Conservation (phyloP, 2,113 vertebrate species). For the Epinephelus cyanopodus region DNA sequence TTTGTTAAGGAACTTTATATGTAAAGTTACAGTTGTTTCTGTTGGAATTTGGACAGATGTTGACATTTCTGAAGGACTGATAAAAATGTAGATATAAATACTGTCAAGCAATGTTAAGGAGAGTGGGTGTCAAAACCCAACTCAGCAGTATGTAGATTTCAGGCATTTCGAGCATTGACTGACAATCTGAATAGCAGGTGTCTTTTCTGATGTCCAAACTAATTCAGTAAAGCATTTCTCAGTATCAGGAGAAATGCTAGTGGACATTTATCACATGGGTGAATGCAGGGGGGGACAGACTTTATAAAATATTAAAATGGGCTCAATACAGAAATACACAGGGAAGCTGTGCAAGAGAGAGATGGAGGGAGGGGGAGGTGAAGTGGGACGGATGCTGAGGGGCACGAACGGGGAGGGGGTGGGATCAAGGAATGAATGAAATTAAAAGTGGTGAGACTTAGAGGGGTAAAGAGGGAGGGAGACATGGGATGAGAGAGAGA, state of each 20-base stretch:
- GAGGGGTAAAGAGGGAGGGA: conserved; percentile 74
- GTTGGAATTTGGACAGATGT: background rate
- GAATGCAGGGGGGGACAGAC: conserved; percentile 1
- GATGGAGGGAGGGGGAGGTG: conserved; percentile 46
- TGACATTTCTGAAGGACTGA: background rate
- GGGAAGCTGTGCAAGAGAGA: conserved; percentile 17
- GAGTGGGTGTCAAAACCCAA: background rate
- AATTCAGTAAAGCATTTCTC: conserved; percentile 16
- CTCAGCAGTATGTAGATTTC: too few relatives aligned
- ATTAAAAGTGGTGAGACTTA: conserved; percentile 83
- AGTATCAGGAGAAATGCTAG: conserved; percentile 15
- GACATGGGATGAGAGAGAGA: conserved; percentile 70
- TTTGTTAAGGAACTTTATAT: background rate
- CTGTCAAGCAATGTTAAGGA: background rate
- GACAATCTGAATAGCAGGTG: conserved; percentile 1
- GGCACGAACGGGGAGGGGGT: conserved; percentile 37
- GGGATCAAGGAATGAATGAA: conserved; percentile 83
- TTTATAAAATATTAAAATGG: conserved; percentile 68
- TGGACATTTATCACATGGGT: conserved; percentile 42
- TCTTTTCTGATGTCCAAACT: background rate
- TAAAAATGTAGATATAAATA: background rate
- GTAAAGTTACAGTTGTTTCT: background rate
- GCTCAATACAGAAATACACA: conserved; percentile 30
- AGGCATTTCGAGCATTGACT: too few relatives aligned
- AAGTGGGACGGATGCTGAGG: conserved; percentile 54